Evolutionary conservation across 2,888 invertebrate species (phyloP), one percentile per base, ranked within the genome.

Genomic region (Tridacna crocea): DNA sequence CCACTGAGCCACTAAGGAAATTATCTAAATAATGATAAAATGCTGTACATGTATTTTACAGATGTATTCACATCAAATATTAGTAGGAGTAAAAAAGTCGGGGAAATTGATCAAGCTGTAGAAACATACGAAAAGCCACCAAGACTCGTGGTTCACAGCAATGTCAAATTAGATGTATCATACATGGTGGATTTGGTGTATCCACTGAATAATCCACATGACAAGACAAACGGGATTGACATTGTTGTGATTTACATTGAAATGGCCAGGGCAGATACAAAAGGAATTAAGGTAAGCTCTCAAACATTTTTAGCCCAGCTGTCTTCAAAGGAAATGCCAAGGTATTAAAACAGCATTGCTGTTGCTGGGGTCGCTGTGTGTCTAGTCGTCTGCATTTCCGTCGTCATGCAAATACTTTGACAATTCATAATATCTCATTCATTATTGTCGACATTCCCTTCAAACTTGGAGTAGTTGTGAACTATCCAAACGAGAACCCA

Each of bases 181-280:
- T 10, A 70, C 24, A 70, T 70, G 12, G 70, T 70, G 11, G 70
- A 51, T 70, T 70, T 24, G 24, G 48, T 51, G 70, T 51, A 22
- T 51, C 70, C 70, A 11, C n/a, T 47, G 51, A 51, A 24, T 24
- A 26, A 70, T n/a, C 27, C 46, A 22, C 17, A 0, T 24, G 6
- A 51, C 47, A 22, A n/a, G 10, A 51, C 26, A 24, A 70, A 24
- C 26, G 70, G 70, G 10, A 24, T 70, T 11, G 24, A 48, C 13
- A 47, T 70, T 6, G 24, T 70, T 26, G 51, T 70, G 22, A 22
- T 70, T 70, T 70, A 70, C 26, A 26, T 70, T 10, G 51, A 51
- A 24, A 51, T 70, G 15, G 70, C 17, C 3, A 48, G 51, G 12
- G 46, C 24, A 15, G 51, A 47, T 11, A 36, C 27, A 22, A 22